These are phyloP conservation scores for Spermophilus dauricus DNA, from an alignment of 2,113 vertebrate genomes.

Conservation along the genomic window DNA sequence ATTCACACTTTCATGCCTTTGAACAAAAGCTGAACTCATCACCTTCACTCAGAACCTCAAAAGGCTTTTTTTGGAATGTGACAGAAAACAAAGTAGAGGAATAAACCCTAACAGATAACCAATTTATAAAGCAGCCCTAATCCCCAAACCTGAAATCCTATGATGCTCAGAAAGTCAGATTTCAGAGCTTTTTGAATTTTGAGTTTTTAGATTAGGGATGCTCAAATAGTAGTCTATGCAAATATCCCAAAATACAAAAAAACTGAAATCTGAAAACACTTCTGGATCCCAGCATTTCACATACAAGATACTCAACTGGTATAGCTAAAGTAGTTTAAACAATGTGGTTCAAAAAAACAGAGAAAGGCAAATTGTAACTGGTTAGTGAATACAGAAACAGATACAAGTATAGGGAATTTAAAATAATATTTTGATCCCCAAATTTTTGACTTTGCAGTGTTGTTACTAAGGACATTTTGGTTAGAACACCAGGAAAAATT, in stretches of 20 bases:
- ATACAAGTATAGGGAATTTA: not conserved
- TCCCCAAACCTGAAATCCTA: not conserved
- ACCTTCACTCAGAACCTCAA: not conserved
- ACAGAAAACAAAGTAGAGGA: not conserved
- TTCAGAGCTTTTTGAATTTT: not conserved
- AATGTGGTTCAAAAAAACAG: not conserved
- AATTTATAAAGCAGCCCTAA: not conserved
- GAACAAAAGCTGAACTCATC: not conserved
- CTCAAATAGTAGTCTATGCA: not conserved
- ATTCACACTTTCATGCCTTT: not conserved
- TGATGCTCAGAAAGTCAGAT: not conserved
- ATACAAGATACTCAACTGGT: not conserved
- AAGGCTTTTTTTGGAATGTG: not conserved
- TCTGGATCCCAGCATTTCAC: not conserved
- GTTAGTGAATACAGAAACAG: not conserved
- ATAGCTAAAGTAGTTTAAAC: not conserved
- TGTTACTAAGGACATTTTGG: not conserved
- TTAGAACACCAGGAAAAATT: not conserved
- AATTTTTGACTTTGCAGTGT: slow-evolving; percentile 13
- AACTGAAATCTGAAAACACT: not conserved
- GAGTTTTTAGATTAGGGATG: not conserved
- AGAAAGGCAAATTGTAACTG: not conserved
- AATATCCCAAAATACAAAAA: not conserved
- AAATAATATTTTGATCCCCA: not conserved
- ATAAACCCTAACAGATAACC: not conserved